Base-by-base conservation (phyloP, 2,888 invertebrate species). In the Ceratothoa steindachneri region DNA sequence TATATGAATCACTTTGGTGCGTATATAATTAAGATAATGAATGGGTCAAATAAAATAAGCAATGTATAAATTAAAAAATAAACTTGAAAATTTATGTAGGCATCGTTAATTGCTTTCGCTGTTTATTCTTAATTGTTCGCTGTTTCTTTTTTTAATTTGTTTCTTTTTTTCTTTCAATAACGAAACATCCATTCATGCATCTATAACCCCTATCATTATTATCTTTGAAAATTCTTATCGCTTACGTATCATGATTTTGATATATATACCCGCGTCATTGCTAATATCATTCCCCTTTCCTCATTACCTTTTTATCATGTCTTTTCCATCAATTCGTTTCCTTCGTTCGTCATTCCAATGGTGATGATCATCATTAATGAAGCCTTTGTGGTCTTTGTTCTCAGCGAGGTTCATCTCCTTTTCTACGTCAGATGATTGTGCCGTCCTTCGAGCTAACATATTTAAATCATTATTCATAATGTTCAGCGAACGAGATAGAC, bases 401-500 rank as follows among this genome's bases (percentile, higher is more conserved):
- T 41, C 41, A 15, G 5, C 41, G 5, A 9, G 5, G 7, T 15
- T 41, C 41, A 41, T 41, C 41, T 41, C 15, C 41, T 41, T 41
- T 15, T 41, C 41, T 41, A n/a, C n/a, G 7, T 41, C 41, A 5
- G 41, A 41, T 41, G 41, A 41, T 9, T 41, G 5, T 9, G 15
- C 7, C 41, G 15, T 41, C 41, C 41, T 9, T 15, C 41, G 5
- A 9, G 5, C 24, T 5, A 55, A 55, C 55, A 55, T 55, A 55
- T 55, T 55, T 55, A 55, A 55, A 55, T 55, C 55, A 55, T 55
- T 55, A 12, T 55, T 55, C 24, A 19, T 55, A 19, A 55, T 19
- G 24, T 55, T 22, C 55, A 5, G n/a, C 5, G 55, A 12, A 7
- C 19, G 55, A 15, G 19, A 55, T 15, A 19, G 5, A 5, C 5